A percentile compares a stretch with the other conserved stretches of the same genome.
phyloP scores from a whole-genome alignment of 2,888 invertebrate genomes.

The Acanthosepion pharaonis region DNA sequence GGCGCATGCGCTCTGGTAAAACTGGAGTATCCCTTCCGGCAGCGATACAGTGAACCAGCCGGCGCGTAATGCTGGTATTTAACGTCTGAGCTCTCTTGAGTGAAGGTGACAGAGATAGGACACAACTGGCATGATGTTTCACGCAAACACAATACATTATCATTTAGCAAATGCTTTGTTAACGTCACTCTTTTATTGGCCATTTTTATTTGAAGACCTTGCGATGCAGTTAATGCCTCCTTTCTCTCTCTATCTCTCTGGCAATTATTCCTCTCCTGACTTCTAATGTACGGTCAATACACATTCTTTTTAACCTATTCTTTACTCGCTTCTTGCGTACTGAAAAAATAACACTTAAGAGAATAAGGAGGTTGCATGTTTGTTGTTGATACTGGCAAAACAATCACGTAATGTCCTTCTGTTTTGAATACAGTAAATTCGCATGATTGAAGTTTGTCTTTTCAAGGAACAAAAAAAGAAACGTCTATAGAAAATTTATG shows the following conservation, averaged over 20 bases:
- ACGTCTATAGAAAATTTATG: no score
- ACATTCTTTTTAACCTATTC: neutral
- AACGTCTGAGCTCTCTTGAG: neutral
- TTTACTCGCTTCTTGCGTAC: neutral
- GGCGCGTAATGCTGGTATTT: neutral
- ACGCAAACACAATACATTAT: neutral
- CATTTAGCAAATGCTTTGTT: slow-evolving; percentile 33
- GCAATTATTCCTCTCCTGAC: neutral
- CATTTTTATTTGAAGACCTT: slow-evolving; percentile 33
- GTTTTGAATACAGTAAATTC: no score
- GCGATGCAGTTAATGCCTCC: neutral
- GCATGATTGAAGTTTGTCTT: no score
- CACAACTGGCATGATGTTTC: neutral
- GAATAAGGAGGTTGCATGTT: neutral
- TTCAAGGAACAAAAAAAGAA: no score
- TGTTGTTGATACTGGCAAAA: neutral
- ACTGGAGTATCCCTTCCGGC: slow-evolving; percentile 2
- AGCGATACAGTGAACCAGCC: neutral
- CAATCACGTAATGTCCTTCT: neutral
- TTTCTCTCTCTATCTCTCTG: neutral
- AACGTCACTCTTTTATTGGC: neutral
- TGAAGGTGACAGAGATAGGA: neutral
- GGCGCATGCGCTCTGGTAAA: neutral
- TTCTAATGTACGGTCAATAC: neutral
- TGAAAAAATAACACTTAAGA: neutral